Percentiles rank a stretch among this genome's conserved stretches.
These are phyloP conservation scores for Cyphomyrus plagiostoma DNA, from an alignment of 2,113 vertebrate species.

Conservation along the genomic window DNA sequence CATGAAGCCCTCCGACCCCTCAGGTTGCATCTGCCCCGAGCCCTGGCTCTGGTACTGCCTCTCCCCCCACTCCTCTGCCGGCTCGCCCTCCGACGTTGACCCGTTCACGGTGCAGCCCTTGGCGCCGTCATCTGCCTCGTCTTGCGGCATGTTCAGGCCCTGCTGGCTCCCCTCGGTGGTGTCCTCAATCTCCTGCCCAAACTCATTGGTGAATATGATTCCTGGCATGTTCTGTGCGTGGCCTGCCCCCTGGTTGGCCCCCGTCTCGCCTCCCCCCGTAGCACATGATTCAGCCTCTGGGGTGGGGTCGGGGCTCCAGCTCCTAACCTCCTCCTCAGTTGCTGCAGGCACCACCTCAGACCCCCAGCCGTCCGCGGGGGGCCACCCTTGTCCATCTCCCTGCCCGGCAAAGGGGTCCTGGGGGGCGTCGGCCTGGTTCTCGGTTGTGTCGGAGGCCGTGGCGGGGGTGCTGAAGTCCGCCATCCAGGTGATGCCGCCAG, in stretches of 20 bases:
- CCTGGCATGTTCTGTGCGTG: slow-evolving; percentile 50
- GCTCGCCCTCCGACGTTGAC: slow-evolving; percentile 60
- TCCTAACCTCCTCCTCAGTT: slow-evolving; percentile 56
- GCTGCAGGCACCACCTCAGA: slow-evolving; percentile 32
- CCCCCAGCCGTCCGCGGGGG: slow-evolving; percentile 42
- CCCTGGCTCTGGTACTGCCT: slow-evolving; percentile 39
- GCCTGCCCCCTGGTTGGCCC: slow-evolving; percentile 18
- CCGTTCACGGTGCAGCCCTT: slow-evolving; percentile 41
- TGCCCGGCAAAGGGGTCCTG: slow-evolving; percentile 38
- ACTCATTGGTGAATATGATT: slow-evolving; percentile 58
- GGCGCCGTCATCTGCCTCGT: slow-evolving; percentile 19
- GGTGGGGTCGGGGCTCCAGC: slow-evolving; percentile 46
- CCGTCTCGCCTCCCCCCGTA: slow-evolving; percentile 24
- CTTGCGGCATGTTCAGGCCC: slow-evolving; percentile 13
- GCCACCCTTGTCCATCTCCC: slow-evolving; percentile 46
- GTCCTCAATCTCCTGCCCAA: slow-evolving; percentile 52
- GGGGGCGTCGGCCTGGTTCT: slow-evolving; percentile 15
- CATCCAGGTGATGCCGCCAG: slow-evolving; percentile 65
- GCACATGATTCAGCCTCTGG: slow-evolving; percentile 35
- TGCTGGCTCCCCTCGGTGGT: slow-evolving; percentile 22
- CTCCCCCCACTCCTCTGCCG: slow-evolving; percentile 57
- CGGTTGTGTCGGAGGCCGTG: slow-evolving; percentile 42
- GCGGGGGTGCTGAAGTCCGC: slow-evolving; percentile 69
- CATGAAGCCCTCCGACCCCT: not conserved
- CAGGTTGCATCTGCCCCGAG: slow-evolving; percentile 42